A percentile compares a stretch with the other conserved stretches of the same genome.
Evolutionary conservation across 2,113 vertebrate genomes (phyloP).

Genomic region (Lycocorax pyrrhopterus): DNA sequence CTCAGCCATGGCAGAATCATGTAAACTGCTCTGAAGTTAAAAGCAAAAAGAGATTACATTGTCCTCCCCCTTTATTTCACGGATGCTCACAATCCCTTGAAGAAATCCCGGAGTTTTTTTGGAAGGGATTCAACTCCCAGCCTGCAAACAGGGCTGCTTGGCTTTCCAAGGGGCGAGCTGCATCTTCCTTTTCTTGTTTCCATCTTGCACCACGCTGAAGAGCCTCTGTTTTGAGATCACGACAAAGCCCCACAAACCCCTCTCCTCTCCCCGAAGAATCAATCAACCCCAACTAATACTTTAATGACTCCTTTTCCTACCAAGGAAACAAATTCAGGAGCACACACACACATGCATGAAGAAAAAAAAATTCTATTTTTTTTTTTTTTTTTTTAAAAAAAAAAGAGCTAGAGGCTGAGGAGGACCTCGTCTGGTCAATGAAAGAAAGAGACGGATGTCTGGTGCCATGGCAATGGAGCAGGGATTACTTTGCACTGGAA

Average conservation of each 20-base stretch:
- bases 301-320: slow-evolving; percentile 72
- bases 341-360: background rate
- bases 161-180: background rate
- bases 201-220: background rate
- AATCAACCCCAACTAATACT: slow-evolving; percentile 71
- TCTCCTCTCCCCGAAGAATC: slow-evolving; percentile 59
- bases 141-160: background rate
- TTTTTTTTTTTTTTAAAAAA: background rate
- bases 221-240: slow-evolving; percentile 23
- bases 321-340: slow-evolving; percentile 67
- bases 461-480: slow-evolving; percentile 88
- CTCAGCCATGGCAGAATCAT: background rate
- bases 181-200: slow-evolving; percentile 7
- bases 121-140: background rate
- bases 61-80: background rate
- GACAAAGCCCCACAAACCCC: slow-evolving; percentile 49
- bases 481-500: slow-evolving; percentile 87
- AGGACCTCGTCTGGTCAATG: slow-evolving; percentile 81
- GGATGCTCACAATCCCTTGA: background rate
- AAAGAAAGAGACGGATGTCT: slow-evolving; percentile 86
- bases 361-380: background rate
- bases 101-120: background rate
- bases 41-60: background rate
- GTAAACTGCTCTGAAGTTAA: background rate
- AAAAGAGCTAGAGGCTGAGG: slow-evolving; percentile 40